A percentile compares a stretch with the other conserved stretches of the same genome.
Evolutionary conservation across 2,888 invertebrate species (phyloP).

Genomic region (Ichneumon xanthorius): DNA sequence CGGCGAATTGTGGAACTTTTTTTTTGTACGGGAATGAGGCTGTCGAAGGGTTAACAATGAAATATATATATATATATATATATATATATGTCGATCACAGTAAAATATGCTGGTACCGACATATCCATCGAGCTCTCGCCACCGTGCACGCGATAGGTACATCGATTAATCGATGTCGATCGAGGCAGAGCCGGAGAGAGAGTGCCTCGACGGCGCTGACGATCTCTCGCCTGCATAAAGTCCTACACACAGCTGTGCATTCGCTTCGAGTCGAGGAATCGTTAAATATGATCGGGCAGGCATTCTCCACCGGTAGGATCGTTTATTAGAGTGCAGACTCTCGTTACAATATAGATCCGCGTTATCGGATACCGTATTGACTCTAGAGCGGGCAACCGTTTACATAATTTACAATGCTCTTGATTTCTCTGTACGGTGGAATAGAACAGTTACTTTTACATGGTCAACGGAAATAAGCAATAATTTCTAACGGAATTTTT

Average conservation of each 20-base stretch:
- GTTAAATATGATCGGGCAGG: conserved; percentile 48
- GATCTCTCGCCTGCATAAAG: conserved; percentile 13
- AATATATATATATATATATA: too few relatives aligned
- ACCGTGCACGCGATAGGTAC: conserved; percentile 32
- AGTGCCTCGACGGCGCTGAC: conserved; percentile 26
- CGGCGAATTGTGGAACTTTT: too few relatives aligned
- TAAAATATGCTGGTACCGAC: conserved; percentile 46
- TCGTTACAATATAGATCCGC: conserved; percentile 44
- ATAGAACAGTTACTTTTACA: conserved; percentile 27
- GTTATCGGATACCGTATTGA: conserved; percentile 37
- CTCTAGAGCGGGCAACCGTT: conserved; percentile 34
- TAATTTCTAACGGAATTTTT: conserved; percentile 19
- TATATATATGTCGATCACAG: background rate
- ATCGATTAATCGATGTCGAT: conserved; percentile 55
- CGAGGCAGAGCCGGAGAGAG: conserved; percentile 42
- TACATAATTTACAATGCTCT: conserved; percentile 55
- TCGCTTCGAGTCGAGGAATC: conserved; percentile 28
- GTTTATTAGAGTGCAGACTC: conserved; percentile 46
- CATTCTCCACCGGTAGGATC: conserved; percentile 41
- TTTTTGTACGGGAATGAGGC: too few relatives aligned
- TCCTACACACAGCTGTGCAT: conserved; percentile 1
- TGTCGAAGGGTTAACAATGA: too few relatives aligned
- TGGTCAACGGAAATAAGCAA: background rate
- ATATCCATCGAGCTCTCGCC: conserved; percentile 15
- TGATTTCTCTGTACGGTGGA: conserved; percentile 21